These are phyloP conservation scores for Galbula dea DNA, from an alignment of 2,113 vertebrate genomes.

Conservation along the genomic window DNA sequence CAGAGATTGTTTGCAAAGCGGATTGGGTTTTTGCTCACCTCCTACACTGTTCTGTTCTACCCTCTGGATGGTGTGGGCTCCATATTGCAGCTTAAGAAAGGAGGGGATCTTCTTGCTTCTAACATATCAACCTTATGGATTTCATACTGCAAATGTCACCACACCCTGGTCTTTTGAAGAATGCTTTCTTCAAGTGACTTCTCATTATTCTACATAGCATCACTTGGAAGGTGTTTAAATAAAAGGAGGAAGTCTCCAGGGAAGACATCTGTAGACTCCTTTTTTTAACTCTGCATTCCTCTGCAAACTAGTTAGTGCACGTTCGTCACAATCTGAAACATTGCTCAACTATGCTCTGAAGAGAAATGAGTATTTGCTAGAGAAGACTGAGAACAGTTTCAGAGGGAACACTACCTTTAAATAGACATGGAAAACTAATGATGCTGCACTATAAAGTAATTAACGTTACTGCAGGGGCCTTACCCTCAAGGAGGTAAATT, in stretches of 20 bases:
- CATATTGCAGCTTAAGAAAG: background rate
- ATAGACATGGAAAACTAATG: background rate
- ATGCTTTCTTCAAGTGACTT: background rate
- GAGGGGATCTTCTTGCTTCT: background rate
- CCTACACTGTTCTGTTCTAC: background rate
- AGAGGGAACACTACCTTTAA: background rate
- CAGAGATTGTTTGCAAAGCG: background rate
- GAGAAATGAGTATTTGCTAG: background rate
- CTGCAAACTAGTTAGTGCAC: background rate
- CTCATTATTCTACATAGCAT: background rate
- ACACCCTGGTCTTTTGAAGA: background rate
- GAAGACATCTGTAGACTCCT: background rate
- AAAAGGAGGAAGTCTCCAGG: background rate
- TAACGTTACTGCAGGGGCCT: background rate
- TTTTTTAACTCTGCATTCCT: background rate
- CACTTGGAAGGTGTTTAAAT: background rate
- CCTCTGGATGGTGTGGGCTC: background rate
- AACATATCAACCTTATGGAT: background rate
- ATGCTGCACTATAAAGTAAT: background rate
- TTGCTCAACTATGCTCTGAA: background rate
- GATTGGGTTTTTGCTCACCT: background rate
- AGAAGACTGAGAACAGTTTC: background rate
- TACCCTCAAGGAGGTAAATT: background rate
- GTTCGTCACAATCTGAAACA: background rate
- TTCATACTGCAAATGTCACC: background rate